Conservation (phyloP, 2,888 invertebrate genomes). For the Pinctada fucata region DNA sequence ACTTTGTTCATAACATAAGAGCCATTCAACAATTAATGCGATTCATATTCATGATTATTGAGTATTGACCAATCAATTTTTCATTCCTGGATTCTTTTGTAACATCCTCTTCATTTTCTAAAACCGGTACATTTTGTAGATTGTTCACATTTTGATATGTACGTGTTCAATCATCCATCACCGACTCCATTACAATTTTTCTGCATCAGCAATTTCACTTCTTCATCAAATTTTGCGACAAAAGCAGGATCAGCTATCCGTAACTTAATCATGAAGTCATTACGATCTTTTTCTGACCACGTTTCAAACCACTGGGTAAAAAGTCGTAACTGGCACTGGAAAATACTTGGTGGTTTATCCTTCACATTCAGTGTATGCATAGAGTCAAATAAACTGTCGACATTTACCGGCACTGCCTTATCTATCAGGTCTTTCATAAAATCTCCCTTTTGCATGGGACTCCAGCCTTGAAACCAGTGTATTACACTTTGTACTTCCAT, state of each 20-base stretch:
- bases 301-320: conserved; percentile 76
- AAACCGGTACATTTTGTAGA: too few relatives aligned
- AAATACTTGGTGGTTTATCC: conserved; percentile 76
- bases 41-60: too few relatives aligned
- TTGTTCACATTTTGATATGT: too few relatives aligned
- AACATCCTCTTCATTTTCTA: too few relatives aligned
- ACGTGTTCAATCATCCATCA: too few relatives aligned
- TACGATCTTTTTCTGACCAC: conserved; percentile 74
- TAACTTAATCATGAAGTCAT: conserved; percentile 70
- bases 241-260: conserved; percentile 71
- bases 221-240: conserved; percentile 70
- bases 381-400: conserved; percentile 68
- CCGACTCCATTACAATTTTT: too few relatives aligned
- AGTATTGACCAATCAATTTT: too few relatives aligned
- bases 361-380: conserved; percentile 64
- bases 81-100: too few relatives aligned
- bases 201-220: conserved; percentile 29
- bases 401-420: conserved; percentile 68
- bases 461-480: conserved; percentile 73
- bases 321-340: conserved; percentile 77
- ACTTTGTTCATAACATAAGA: too few relatives aligned
- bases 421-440: conserved; percentile 70
- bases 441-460: conserved; percentile 65
- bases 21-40: too few relatives aligned
- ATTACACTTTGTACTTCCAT: conserved; percentile 69